Evolutionary conservation across 2,113 vertebrate genomes (phyloP), one percentile per base, ranked within the genome.

Genomic region (Salvelinus alpinus): DNA sequence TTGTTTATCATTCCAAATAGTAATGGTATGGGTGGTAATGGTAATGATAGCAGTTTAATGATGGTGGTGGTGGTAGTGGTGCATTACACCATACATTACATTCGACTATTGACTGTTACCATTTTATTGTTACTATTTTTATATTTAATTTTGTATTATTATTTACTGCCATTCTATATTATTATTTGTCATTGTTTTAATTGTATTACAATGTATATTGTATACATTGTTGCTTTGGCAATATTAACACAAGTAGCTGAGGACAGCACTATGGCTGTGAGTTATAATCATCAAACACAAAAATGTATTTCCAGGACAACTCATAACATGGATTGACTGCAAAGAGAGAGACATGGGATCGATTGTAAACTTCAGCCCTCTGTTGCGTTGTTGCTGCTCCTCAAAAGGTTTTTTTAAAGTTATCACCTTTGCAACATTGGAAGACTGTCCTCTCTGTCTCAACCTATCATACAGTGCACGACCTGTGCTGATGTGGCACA

Each of bases 271-370:
- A 64, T 64, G 25, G 59, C 64, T 78, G 74, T 76, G 77, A 82
- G 80, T 93, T 84, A 90, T 88, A 82, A 91, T 90, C 87, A 87
- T 91, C 86, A 88, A 90, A 88, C 83, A 80, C 76, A 84, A 82
- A 88, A 88, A 90, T 88, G 80, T 81, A 88, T 89, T 91, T 90
- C 80, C 79, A 70, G 85, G 77, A 83, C 71, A 66, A 72, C 74
- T 73, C 75, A 64, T 47, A 75, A 82, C 77, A 65, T 59, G 64
- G 78, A 77, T 79, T 38, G 77, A 73, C 83, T 75, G 70, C 76
- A 54, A 54, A 54, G 51, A 54, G 14, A 18, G 48, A 82, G 25
- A 78, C 64, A 67, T 44, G 7, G 76, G 65, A 92, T 92, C 79
- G 75, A 93, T 93, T 82, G 59, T n/a, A 11, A 62, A 65, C 11